Conservation (phyloP, 2,797 vertebrate species). For the Acipenser oxyrinchus region DNA sequence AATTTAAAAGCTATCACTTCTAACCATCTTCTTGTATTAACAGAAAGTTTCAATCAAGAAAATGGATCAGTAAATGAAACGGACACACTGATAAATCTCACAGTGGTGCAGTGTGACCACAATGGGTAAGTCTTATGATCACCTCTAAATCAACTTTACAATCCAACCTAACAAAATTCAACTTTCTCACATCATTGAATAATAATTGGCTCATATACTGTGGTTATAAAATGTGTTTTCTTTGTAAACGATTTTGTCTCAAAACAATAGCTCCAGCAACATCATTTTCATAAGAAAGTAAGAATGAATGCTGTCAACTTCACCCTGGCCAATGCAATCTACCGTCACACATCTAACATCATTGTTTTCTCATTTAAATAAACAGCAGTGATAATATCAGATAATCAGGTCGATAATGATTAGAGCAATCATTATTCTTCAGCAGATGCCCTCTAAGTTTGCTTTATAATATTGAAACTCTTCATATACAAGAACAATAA, state of each 20-base stretch:
- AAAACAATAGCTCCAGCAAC: not conserved
- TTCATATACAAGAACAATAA: no score
- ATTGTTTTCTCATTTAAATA: no score
- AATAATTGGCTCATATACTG: constrained; percentile 13
- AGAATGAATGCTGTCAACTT: no score
- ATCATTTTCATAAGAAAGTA: no score
- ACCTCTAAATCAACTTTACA: constrained; percentile 12
- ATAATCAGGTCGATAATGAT: no score
- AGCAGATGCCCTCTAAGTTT: no score
- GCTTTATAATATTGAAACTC: no score
- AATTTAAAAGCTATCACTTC: not conserved
- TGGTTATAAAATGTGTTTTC: constrained; percentile 4
- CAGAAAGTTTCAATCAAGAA: not conserved
- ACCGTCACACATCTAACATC: no score
- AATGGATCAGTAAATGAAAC: not conserved
- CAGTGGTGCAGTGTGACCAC: constrained; percentile 4
- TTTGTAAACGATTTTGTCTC: not conserved
- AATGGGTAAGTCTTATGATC: not conserved
- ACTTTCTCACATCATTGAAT: constrained; percentile 2
- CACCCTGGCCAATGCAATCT: no score
- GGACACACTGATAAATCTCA: constrained; percentile 1
- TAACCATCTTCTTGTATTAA: not conserved
- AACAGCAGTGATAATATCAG: no score
- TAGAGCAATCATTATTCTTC: no score
- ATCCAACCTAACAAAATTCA: constrained; percentile 1